These are phyloP conservation scores for Hyles euphorbiae DNA, from an alignment of 1,140 invertebrate genomes.

Conservation along the genomic window DNA sequence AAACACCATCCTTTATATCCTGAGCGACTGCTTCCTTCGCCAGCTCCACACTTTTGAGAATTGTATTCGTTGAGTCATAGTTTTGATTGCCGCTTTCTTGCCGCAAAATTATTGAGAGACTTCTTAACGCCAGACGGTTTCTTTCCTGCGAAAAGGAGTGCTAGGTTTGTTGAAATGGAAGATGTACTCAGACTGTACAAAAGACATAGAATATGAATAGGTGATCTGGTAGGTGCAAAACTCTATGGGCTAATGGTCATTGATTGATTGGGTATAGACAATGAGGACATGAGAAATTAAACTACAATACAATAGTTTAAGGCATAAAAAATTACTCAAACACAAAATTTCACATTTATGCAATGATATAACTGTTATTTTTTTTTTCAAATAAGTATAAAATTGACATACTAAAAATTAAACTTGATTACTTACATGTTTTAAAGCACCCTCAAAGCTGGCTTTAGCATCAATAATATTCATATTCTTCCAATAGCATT, in stretches of 20 bases:
- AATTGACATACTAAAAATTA: slow-evolving; percentile 1
- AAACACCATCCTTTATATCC: slow-evolving; percentile 88
- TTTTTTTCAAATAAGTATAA: too few relatives aligned
- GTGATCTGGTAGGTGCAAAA: too few relatives aligned
- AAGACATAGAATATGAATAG: too few relatives aligned
- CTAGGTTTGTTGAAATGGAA: too few relatives aligned
- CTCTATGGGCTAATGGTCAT: too few relatives aligned
- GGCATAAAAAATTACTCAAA: too few relatives aligned
- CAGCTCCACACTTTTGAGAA: slow-evolving; percentile 84
- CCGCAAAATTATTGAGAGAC: slow-evolving; percentile 89
- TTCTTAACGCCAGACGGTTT: slow-evolving; percentile 87
- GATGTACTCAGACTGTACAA: too few relatives aligned
- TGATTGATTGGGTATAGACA: too few relatives aligned
- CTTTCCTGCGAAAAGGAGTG: slow-evolving; percentile 76
- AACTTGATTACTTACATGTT: slow-evolving; percentile 79
- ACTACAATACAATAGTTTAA: too few relatives aligned
- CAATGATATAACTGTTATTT: neutral
- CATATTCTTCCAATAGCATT: slow-evolving; percentile 93
- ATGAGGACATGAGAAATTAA: too few relatives aligned
- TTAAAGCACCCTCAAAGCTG: slow-evolving; percentile 89
- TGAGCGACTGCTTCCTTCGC: slow-evolving; percentile 90
- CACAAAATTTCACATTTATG: too few relatives aligned
- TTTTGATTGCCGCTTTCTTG: slow-evolving; percentile 77
- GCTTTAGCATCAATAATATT: slow-evolving; percentile 88
- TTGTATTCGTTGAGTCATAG: slow-evolving; percentile 78